Evolutionary conservation across 2,113 vertebrate species (phyloP).

Genomic region (Natator depressus): DNA sequence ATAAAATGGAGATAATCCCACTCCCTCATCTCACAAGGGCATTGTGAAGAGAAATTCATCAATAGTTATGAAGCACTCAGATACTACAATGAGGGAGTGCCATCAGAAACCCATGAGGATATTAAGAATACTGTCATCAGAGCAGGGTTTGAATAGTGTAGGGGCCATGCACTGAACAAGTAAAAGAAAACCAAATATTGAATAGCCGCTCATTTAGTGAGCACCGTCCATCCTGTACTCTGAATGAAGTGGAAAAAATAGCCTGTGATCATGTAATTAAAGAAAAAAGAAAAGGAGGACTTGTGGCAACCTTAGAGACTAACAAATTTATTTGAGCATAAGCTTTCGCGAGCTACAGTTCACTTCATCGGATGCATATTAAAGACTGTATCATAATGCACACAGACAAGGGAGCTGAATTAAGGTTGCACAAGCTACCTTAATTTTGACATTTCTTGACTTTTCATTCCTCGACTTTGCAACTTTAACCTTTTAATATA

Average conservation of each 20-base stretch:
- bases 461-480: not conserved
- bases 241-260: not conserved
- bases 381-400: not conserved
- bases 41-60: not conserved
- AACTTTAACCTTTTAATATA: not conserved
- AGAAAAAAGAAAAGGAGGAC: no score
- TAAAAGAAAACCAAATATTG: not conserved
- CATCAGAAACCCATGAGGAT: not conserved
- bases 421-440: not conserved
- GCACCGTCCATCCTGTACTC: not conserved
- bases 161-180: not conserved
- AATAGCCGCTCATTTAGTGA: not conserved
- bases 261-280: not conserved
- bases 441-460: not conserved
- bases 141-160: not conserved
- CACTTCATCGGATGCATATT: not conserved
- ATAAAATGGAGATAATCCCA: not conserved
- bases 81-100: no score
- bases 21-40: not conserved
- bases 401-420: not conserved
- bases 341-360: no score
- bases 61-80: not conserved
- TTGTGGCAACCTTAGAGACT: no score
- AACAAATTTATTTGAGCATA: no score
- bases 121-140: not conserved